Base-by-base conservation (phyloP, 1,140 invertebrate genomes). In the Lysiphlebus fabarum region DNA sequence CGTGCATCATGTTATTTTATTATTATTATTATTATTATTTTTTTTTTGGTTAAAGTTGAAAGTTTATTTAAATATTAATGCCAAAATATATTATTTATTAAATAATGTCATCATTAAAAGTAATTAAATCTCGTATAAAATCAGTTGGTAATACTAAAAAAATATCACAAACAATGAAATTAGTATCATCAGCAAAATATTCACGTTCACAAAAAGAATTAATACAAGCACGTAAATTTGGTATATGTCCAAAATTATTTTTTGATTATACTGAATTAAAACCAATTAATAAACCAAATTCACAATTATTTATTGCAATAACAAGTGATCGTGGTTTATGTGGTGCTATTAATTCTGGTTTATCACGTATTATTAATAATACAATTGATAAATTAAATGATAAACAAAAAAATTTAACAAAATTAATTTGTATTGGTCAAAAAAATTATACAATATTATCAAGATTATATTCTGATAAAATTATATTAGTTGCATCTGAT, bases 151-250 rank as follows among this genome's bases (percentile, higher is more conserved):
- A 96, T 78, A 98, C 98, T 72, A 94, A 96, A 78, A 98, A 98
- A 81, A 98, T 98, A 79, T 98, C 95, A 60, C 93, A 97, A 76
- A 96, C 93, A 73, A 98, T 98, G 96, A 97, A 98, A 84, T 98
- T 98, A 94, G 95, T 96, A 82, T 94, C 92, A 65, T 88, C 89
- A 64, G 88, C 88, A 51, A 89, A 88, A 81, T 96, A 93, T 74
- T 83, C 91, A 45, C 84, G 89, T 64, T 95, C 95, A 73, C 95
- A 98, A 79, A 85, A 91, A 73, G 95, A 98, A 59, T 79, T 98
- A 62, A 91, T 87, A 71, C 85, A 88, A 66, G 93, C 93, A 41
- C 84, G 92, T 65, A 86, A 92, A 0, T 94, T 89, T 66, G 95
- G 95, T 49, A 79, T 86, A 57, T 93, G 92, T 62, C 89, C 93